A percentile compares a stretch with the other conserved stretches of the same genome.
Evolutionary conservation across 2,113 vertebrate genomes (phyloP).

Genomic region (Phainopepla nitens): DNA sequence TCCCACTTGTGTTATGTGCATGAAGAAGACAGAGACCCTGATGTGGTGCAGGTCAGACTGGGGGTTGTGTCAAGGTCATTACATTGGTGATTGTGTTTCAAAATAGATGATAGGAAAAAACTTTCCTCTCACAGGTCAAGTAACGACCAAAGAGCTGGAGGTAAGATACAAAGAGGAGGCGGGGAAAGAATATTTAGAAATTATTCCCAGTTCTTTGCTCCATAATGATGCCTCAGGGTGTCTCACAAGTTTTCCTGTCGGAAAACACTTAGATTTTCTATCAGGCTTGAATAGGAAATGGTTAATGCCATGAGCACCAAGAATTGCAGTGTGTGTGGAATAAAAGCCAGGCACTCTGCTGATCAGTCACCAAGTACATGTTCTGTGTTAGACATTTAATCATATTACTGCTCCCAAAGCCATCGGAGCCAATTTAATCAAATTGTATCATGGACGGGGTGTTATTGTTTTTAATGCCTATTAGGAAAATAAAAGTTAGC

Average conservation of each 20-base stretch:
- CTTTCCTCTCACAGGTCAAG: background rate
- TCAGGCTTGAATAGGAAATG: background rate
- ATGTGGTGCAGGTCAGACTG: fast-evolving
- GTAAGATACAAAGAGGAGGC: background rate
- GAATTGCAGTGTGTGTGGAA: constrained; percentile 2
- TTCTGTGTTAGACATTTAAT: constrained; percentile 45
- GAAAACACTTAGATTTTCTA: background rate
- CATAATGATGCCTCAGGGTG: too few species aligned
- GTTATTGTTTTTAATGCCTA: constrained; percentile 61
- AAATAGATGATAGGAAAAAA: background rate
- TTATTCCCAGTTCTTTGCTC: background rate
- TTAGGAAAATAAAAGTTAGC: constrained; percentile 70
- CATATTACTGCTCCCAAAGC: constrained; percentile 55
- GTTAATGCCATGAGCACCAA: constrained; percentile 37
- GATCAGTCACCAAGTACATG: constrained; percentile 43
- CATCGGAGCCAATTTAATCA: constrained; percentile 57
- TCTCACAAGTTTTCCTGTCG: background rate
- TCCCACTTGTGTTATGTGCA: background rate
- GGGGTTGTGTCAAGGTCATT: background rate
- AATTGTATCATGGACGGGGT: constrained; percentile 37
- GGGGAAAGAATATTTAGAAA: background rate
- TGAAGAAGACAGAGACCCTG: background rate
- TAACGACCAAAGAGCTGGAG: background rate
- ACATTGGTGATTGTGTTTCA: background rate
- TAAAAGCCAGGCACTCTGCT: background rate